A percentile compares a stretch with the other conserved stretches of the same genome.
These are phyloP conservation scores for Chionodraco myersi DNA, from an alignment of 2,113 vertebrate species.

Conservation along the genomic window DNA sequence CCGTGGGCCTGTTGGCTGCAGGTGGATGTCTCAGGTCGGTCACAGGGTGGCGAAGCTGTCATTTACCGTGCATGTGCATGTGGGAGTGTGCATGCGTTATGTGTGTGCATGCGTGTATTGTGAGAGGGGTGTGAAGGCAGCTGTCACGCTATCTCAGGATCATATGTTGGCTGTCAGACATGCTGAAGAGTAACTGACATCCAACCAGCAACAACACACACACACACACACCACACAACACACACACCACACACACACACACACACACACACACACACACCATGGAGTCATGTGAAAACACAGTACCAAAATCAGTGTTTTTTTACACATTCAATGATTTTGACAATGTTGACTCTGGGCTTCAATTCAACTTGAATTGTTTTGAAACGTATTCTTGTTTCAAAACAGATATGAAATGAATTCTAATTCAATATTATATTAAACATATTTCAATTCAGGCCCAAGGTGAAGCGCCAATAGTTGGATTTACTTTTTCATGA, in stretches of 20 bases:
- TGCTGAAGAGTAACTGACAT: slow-evolving; percentile 65
- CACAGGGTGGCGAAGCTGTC: slow-evolving; percentile 66
- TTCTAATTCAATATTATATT: not conserved
- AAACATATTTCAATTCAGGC: not conserved
- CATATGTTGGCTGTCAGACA: slow-evolving; percentile 83
- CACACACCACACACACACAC: slow-evolving; percentile 28
- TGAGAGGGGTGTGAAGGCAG: slow-evolving; percentile 69
- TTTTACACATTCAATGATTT: not conserved
- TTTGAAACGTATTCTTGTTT: not conserved
- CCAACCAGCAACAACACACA: slow-evolving; percentile 31
- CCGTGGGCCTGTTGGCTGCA: slow-evolving; percentile 61
- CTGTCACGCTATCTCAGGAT: slow-evolving; percentile 81
- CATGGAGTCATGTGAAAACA: not conserved
- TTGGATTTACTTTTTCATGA: not conserved
- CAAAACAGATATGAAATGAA: too few relatives aligned
- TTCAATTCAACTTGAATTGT: not conserved
- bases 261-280: slow-evolving; percentile 19
- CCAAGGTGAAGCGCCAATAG: not conserved
- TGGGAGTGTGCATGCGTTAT: slow-evolving; percentile 22
- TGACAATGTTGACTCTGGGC: not conserved
- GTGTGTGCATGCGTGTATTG: slow-evolving; percentile 29
- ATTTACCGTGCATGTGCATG: slow-evolving; percentile 35
- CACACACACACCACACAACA: slow-evolving; percentile 32
- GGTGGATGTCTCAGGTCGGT: slow-evolving; percentile 62
- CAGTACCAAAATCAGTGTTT: not conserved